phyloP scores from a whole-genome alignment of 2,113 vertebrate species.

The Mesocricetus auratus region DNA sequence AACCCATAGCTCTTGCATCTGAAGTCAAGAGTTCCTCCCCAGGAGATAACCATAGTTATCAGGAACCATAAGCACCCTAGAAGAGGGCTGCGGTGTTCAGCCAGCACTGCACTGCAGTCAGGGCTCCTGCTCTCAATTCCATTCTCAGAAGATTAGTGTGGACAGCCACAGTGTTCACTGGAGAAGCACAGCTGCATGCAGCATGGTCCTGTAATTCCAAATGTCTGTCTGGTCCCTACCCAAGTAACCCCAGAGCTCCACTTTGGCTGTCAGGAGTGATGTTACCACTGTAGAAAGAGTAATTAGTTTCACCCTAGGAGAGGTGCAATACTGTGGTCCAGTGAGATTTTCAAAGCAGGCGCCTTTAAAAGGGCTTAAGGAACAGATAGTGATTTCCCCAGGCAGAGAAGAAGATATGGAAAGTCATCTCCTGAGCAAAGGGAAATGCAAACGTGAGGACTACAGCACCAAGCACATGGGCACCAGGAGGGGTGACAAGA shows the following conservation, averaged over 20 bases:
- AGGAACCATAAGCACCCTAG: neutral
- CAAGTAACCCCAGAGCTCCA: neutral
- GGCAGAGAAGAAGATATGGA: neutral
- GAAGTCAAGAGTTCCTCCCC: neutral
- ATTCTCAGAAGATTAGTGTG: too few relatives aligned
- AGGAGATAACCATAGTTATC: neutral
- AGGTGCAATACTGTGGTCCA: rapidly evolving
- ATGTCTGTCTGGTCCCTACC: neutral
- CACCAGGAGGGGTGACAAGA: neutral
- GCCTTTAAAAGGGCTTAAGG: neutral
- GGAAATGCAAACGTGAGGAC: neutral
- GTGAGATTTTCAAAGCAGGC: neutral
- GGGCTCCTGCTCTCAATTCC: neutral
- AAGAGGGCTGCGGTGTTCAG: neutral
- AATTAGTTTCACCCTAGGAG: too few relatives aligned
- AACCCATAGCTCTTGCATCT: neutral
- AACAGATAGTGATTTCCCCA: neutral
- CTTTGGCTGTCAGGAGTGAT: neutral
- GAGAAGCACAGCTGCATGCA: neutral
- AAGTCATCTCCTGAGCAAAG: neutral
- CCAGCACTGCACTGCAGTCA: neutral
- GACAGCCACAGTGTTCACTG: neutral
- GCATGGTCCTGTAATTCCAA: neutral
- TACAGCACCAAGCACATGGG: neutral
- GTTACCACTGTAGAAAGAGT: neutral